These are phyloP conservation scores for Proteles cristata DNA, from an alignment of 2,113 vertebrate genomes.

Conservation along the genomic window DNA sequence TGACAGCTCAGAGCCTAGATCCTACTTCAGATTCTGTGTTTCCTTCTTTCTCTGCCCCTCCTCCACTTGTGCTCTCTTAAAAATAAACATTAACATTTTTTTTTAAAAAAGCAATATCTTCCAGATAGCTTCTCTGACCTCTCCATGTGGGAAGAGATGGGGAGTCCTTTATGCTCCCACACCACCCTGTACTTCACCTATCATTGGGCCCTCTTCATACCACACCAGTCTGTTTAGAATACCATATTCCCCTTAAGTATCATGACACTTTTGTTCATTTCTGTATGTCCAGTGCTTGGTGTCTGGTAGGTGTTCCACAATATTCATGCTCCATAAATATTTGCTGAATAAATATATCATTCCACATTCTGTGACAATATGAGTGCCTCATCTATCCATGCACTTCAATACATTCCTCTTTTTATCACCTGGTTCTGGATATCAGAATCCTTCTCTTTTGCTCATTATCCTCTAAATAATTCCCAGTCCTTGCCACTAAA, in stretches of 20 bases:
- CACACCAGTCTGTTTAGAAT: background rate
- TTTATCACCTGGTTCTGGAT: background rate
- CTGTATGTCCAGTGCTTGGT: background rate
- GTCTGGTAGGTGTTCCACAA: background rate
- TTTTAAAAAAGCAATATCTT: background rate
- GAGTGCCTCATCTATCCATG: fast-evolving
- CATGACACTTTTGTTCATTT: background rate
- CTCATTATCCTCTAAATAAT: background rate
- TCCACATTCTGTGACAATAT: background rate
- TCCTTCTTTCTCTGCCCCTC: too few species aligned
- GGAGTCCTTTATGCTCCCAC: fast-evolving
- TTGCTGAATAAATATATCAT: background rate
- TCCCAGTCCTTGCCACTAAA: background rate
- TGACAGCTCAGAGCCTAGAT: too few species aligned
- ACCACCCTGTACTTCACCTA: background rate
- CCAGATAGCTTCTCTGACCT: background rate
- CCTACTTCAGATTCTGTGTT: too few species aligned
- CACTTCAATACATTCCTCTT: background rate
- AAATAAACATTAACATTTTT: too few species aligned
- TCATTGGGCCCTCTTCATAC: too few species aligned
- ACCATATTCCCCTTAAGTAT: background rate
- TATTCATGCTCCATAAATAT: background rate
- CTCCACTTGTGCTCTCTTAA: too few species aligned
- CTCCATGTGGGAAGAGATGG: too few species aligned
- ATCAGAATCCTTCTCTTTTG: background rate